These are phyloP conservation scores for human DNA, from an alignment of 2,113 vertebrate genomes.

Conservation along the genomic window GRCh38 chr2:222500501-222501000, in stretches of 20 bases:
- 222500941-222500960: background rate
- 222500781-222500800: slow-evolving; percentile 61
- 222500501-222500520: accelerated
- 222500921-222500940: background rate
- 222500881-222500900: accelerated
- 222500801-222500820: slow-evolving; percentile 47
- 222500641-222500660: background rate
- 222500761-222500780: slow-evolving; percentile 57
- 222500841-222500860: background rate
- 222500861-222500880: accelerated
- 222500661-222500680: background rate
- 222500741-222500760: slow-evolving; percentile 61
- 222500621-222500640: background rate
- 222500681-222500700: background rate
- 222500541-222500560: background rate
- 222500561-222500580: background rate
- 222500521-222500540: background rate
- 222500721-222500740: slow-evolving; percentile 64
- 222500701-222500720: slow-evolving; percentile 73
- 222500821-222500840: slow-evolving; percentile 63
- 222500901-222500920: background rate
- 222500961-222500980: accelerated
- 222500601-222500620: background rate
- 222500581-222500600: background rate
- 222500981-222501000: background rate